Conservation (phyloP, 2,113 vertebrate species). For the Calyptomena viridis region DNA sequence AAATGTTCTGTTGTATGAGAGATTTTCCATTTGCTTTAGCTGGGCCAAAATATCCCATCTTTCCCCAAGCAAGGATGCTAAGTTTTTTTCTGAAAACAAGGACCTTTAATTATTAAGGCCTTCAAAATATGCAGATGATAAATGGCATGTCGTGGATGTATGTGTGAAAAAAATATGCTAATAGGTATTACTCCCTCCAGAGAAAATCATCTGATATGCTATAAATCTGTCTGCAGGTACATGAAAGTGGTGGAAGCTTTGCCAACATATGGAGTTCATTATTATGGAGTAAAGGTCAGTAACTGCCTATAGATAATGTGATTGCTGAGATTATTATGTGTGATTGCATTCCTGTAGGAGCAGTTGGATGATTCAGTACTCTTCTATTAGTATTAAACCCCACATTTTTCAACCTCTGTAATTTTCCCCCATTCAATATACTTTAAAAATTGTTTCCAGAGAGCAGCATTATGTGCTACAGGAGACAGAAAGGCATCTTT, state of each 20-base stretch:
- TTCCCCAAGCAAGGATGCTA: neutral
- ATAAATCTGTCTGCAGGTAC: slow-evolving; percentile 83
- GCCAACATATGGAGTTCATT: slow-evolving; percentile 97
- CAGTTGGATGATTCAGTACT: neutral
- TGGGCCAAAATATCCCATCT: neutral
- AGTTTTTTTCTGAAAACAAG: neutral
- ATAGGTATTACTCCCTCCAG: slow-evolving; percentile 10
- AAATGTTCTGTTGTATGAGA: neutral
- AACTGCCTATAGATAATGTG: neutral
- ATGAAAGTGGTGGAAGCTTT: slow-evolving; percentile 92
- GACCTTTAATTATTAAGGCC: neutral
- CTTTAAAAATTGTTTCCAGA: neutral
- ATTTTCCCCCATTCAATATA: neutral
- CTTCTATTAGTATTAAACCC: neutral
- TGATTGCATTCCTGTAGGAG: slow-evolving; percentile 40
- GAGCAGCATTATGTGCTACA: neutral
- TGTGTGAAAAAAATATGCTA: slow-evolving; percentile 1
- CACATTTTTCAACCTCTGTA: neutral
- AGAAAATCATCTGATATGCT: slow-evolving; percentile 9
- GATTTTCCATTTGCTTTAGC: neutral
- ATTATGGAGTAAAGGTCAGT: slow-evolving; percentile 96
- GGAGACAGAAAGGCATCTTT: neutral
- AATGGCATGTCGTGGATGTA: neutral
- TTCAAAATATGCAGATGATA: slow-evolving; percentile 1
- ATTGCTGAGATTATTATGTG: neutral